Conservation (phyloP, 2,113 vertebrate species). For the Festucalex cinctus region DNA sequence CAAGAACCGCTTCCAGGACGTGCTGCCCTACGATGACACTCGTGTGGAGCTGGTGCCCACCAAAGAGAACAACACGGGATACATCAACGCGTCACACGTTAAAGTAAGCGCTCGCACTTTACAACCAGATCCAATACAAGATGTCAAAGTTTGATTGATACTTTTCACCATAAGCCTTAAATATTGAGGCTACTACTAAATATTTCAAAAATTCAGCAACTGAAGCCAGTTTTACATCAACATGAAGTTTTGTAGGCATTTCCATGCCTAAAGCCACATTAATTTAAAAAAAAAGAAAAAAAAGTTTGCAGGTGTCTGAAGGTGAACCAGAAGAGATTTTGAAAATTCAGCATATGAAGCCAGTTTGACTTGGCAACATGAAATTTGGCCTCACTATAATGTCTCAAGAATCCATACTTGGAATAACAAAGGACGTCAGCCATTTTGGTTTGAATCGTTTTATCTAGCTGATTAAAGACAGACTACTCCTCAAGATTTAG, state of each 20-base stretch:
- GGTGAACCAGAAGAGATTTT: neutral
- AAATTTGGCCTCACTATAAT: neutral
- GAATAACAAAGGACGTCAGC: neutral
- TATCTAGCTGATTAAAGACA: too few species aligned
- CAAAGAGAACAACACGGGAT: constrained; percentile 97
- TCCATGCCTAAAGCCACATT: too few species aligned
- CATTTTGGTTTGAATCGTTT: too few species aligned
- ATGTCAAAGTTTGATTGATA: neutral
- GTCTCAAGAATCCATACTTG: neutral
- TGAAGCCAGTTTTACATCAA: too few species aligned
- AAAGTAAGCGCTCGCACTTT: constrained; percentile 71
- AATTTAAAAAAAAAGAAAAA: too few species aligned
- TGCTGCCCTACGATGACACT: constrained; percentile 89
- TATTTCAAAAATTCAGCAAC: too few species aligned
- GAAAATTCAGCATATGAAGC: neutral
- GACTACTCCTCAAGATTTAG: too few species aligned
- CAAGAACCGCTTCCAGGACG: constrained; percentile 92
- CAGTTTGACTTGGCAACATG: too few species aligned
- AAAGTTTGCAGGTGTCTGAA: too few species aligned
- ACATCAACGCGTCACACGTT: constrained; percentile 95
- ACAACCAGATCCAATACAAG: neutral
- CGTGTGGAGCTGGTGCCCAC: constrained; percentile 95
- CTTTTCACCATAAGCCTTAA: neutral
- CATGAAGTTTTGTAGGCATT: too few species aligned
- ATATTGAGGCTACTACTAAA: neutral